Evolutionary conservation across 2,113 vertebrate species (phyloP).

Genomic region (Caloenas nicobarica): DNA sequence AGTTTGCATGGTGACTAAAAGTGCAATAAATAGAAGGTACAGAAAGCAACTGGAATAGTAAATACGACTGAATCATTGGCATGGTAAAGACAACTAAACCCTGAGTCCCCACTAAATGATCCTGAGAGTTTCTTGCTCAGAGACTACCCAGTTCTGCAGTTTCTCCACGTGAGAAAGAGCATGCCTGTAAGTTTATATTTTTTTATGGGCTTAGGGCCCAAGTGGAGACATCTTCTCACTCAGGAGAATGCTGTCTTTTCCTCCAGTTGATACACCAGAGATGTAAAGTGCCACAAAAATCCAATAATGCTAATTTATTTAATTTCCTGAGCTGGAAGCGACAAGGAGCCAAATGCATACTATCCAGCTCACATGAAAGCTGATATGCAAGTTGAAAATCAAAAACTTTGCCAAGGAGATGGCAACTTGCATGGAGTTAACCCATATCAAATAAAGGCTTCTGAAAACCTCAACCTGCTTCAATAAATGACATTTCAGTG

Average conservation of each 20-base stretch:
- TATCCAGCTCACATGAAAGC: constrained; percentile 3
- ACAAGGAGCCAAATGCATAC: not conserved
- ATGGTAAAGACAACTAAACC: not conserved
- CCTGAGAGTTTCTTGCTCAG: not conserved
- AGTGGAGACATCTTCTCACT: not conserved
- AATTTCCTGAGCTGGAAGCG: constrained; percentile 56
- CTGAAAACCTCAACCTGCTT: constrained; percentile 17
- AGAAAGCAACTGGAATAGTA: not conserved
- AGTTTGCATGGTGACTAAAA: not conserved
- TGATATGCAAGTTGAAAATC: constrained; percentile 17
- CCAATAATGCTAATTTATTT: constrained; percentile 60
- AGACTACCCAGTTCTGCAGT: not conserved
- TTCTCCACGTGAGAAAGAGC: not conserved
- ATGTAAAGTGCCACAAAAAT: constrained; percentile 22
- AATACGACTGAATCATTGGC: not conserved
- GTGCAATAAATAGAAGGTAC: not conserved
- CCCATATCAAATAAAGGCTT: not conserved
- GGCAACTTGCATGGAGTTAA: not conserved
- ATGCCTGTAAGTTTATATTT: not conserved
- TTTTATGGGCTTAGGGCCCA: not conserved
- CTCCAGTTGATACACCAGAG: not conserved
- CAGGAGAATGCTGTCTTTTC: not conserved
- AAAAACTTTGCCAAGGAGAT: constrained; percentile 37
- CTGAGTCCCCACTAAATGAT: not conserved
- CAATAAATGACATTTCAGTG: not conserved